Percentiles rank a stretch among this genome's conserved stretches.
These are phyloP conservation scores for Climacteris rufus DNA, from an alignment of 2,113 vertebrate genomes.

Conservation along the genomic window DNA sequence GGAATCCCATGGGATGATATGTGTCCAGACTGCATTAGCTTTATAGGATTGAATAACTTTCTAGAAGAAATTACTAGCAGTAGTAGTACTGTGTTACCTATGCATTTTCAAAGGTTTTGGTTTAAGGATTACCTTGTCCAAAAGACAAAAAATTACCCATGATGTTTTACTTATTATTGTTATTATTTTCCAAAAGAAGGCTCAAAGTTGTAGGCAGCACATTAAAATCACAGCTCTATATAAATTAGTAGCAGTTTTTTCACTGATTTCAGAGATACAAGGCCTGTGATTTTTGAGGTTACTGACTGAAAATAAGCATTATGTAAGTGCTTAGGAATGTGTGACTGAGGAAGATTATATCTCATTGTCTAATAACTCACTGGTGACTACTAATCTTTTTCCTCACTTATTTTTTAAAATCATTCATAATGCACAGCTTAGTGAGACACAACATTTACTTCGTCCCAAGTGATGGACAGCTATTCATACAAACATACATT, in stretches of 20 bases:
- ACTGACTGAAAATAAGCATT: neutral
- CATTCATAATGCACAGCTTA: neutral
- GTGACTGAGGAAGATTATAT: neutral
- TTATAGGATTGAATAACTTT: neutral
- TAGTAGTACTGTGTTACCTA: neutral
- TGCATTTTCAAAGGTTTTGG: neutral
- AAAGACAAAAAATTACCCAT: neutral
- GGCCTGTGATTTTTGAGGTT: neutral
- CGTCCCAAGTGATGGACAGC: neutral
- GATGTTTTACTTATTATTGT: neutral
- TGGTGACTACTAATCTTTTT: neutral
- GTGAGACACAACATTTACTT: neutral
- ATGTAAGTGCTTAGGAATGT: neutral
- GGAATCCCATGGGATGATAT: neutral
- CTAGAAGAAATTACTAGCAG: neutral
- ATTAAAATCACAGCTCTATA: neutral
- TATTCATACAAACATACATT: neutral
- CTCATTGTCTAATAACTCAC: neutral
- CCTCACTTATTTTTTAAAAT: slow-evolving; percentile 14
- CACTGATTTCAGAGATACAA: neutral
- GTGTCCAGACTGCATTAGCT: neutral
- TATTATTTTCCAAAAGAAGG: neutral
- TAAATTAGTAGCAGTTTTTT: neutral
- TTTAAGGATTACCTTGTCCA: neutral
- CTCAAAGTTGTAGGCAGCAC: fast-evolving